Base-by-base conservation (phyloP, 2,888 invertebrate genomes). In the Tachina lurida region DNA sequence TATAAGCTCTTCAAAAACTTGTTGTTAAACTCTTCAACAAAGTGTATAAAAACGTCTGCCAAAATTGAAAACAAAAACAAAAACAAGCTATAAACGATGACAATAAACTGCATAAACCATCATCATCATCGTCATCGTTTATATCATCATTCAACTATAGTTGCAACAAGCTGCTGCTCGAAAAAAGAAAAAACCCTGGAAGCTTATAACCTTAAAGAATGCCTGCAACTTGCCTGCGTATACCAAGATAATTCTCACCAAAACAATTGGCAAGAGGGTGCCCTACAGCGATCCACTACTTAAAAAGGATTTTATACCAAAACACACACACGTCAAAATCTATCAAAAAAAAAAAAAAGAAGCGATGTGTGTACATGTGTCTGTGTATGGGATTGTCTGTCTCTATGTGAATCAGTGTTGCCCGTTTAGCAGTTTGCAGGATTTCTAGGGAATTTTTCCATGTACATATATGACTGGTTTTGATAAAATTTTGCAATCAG, bases 201-300 rank as follows among this genome's bases (percentile, higher is more conserved):
- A 83, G 58, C 73, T 77, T 77, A 60, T 77, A 77, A 83, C 82
- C 76, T 83, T 83, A 77, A 77, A 67, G 77, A 65, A 77, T 58
- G 83, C 83, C 83, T 77, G 63, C 49, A 83, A 77, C 65, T 49
- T 83, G 71, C 58, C 65, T 83, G n/a, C 77, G n/a, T 17, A 52
- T 41, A 56, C 54, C 17, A 62, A 81, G 68, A 81, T 81, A 68
- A 74, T 68, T 75, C 60, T 31, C 43, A 81, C 54, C 68, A 75
- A 81, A 43, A 67, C 56, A 73, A 65, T 58, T 13, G 43, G 19
- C 31, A 67, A 54, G 62, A 22, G 10, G 58, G 47, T 58, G 71
- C 76, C 71, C 52, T 67, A 49, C 43, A 73, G 63, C 60, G 49
- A 60, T 47, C 52, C 56, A 49, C 65, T 58, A 52, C 19, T 58